Evolutionary conservation across 2,888 invertebrate species (phyloP).

Genomic region (Chrysopilus asiliformis): DNA sequence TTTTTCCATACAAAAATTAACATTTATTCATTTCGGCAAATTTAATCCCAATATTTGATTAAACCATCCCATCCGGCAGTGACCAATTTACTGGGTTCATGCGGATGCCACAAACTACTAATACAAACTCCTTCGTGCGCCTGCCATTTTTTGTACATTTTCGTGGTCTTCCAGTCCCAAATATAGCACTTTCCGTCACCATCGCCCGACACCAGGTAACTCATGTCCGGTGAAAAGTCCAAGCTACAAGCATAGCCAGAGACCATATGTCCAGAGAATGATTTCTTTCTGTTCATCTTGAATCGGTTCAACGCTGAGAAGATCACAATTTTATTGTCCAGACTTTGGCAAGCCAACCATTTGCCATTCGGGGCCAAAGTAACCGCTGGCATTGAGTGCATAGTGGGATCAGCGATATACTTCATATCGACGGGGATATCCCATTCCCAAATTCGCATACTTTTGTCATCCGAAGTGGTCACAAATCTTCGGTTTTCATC

Average conservation of each 20-base stretch:
- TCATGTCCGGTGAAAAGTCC: constrained; percentile 98
- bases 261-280: constrained; percentile 97
- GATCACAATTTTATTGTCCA: constrained; percentile 98
- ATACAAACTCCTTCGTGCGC: constrained; percentile 98
- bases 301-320: constrained; percentile 96
- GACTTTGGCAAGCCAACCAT: constrained; percentile 97
- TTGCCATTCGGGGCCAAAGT: constrained; percentile 92
- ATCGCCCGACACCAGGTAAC: constrained; percentile 94
- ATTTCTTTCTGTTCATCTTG: constrained; percentile 95
- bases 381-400: constrained; percentile 98
- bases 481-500: constrained; percentile 97
- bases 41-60: constrained; percentile 97
- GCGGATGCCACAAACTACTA: constrained; percentile 92
- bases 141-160: constrained; percentile 96
- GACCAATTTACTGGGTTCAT: constrained; percentile 93
- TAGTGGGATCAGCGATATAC: constrained; percentile 97
- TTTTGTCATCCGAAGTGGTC: constrained; percentile 98
- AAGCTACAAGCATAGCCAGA: constrained; percentile 96
- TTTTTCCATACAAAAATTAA: no score
- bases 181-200: constrained; percentile 97
- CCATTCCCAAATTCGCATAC: constrained; percentile 99
- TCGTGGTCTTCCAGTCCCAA: constrained; percentile 99
- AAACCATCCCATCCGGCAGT: constrained; percentile 98
- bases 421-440: constrained; percentile 99
- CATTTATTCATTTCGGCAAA: no score